Evolutionary conservation across 1,140 invertebrate genomes (phyloP).

Genomic region (Leptinotarsa lineolata): DNA sequence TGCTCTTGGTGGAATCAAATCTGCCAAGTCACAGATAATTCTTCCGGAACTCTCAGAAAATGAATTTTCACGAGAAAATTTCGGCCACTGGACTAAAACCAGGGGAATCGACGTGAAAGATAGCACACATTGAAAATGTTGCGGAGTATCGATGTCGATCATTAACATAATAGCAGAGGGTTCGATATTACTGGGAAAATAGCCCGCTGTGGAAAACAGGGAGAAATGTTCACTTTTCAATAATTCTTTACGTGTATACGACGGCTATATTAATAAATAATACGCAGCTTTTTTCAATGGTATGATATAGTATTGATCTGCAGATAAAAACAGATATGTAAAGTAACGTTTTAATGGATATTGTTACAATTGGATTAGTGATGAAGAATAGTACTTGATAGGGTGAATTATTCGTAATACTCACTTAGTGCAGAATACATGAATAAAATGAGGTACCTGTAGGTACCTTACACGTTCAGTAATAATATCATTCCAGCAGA

Average conservation of each 20-base stretch:
- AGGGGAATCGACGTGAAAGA: constrained; percentile 11
- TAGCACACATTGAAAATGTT: constrained; percentile 20
- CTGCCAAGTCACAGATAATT: too few species aligned
- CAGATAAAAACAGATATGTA: not conserved
- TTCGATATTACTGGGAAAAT: constrained; percentile 18
- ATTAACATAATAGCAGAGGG: constrained; percentile 20
- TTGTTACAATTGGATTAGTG: too few species aligned
- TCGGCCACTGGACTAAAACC: constrained; percentile 1
- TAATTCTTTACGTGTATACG: constrained; percentile 20
- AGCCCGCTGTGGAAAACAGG: constrained; percentile 10
- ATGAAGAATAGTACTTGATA: too few species aligned
- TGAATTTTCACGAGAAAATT: not conserved
- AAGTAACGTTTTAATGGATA: too few species aligned
- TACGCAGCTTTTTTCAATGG: constrained; percentile 8
- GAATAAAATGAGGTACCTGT: too few species aligned
- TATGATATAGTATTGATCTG: not conserved
- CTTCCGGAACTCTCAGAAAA: too few species aligned
- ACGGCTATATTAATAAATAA: not conserved
- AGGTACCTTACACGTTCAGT: too few species aligned
- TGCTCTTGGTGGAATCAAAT: too few species aligned
- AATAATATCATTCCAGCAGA: too few species aligned
- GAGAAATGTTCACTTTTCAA: constrained; percentile 10
- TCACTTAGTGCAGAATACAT: too few species aligned
- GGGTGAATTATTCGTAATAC: too few species aligned
- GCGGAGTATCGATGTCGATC: constrained; percentile 17